Evolutionary conservation across 2,888 invertebrate species (phyloP).

Genomic region (Sinodicranocentrus sp.): DNA sequence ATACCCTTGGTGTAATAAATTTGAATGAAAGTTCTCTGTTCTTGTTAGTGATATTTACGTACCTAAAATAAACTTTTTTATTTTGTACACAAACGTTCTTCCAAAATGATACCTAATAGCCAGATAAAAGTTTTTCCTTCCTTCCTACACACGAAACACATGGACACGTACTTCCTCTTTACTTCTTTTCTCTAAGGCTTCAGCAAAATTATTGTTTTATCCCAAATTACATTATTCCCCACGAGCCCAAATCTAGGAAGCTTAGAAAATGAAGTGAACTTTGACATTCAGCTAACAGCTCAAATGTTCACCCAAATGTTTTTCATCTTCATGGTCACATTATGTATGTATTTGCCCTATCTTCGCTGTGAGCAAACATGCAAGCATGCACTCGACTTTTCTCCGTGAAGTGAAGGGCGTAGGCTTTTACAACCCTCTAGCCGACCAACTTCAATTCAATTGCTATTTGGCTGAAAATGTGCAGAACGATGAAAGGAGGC

Average conservation of each 20-base stretch:
- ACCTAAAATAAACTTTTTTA: too few relatives aligned
- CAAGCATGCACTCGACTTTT: conserved; percentile 25
- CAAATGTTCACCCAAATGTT: background rate
- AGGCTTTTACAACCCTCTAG: conserved; percentile 6
- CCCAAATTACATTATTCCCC: conserved; percentile 11
- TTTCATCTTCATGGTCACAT: conserved; percentile 50
- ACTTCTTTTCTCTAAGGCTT: background rate
- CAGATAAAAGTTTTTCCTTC: too few relatives aligned
- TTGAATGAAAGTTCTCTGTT: background rate
- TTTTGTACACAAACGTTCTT: too few relatives aligned
- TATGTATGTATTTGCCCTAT: conserved; percentile 1
- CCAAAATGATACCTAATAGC: too few relatives aligned
- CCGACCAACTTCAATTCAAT: conserved; percentile 8
- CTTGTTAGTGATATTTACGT: too few relatives aligned
- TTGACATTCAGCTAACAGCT: conserved; percentile 50
- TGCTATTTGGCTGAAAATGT: background rate
- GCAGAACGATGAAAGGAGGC: background rate
- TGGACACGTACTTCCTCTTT: too few relatives aligned
- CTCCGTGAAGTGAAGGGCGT: conserved; percentile 44
- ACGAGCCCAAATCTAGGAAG: background rate
- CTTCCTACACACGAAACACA: too few relatives aligned
- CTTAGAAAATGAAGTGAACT: conserved; percentile 35
- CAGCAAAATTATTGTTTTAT: background rate
- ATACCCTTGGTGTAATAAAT: conserved; percentile 13
- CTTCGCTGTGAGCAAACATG: conserved; percentile 12